A percentile compares a stretch with the other conserved stretches of the same genome.
Evolutionary conservation across 2,888 invertebrate genomes (phyloP).

Genomic region (Watsonalla binaria): DNA sequence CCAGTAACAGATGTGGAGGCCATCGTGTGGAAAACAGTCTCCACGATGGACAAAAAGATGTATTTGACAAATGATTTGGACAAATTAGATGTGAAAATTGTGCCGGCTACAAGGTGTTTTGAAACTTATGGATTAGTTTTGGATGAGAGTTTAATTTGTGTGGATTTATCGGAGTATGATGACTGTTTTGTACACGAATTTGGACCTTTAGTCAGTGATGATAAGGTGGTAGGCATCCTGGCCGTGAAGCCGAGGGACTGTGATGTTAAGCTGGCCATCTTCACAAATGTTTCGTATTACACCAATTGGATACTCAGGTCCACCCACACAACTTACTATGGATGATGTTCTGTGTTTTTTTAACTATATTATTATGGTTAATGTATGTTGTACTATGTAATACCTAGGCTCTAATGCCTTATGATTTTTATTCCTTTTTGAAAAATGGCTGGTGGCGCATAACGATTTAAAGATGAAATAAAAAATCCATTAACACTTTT

Average conservation of each 20-base stretch:
- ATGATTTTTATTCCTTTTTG: no score
- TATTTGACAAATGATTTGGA: conserved; percentile 59
- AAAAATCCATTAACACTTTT: no score
- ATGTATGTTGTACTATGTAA: no score
- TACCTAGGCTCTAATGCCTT: no score
- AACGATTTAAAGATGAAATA: no score
- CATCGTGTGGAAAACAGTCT: conserved; percentile 60
- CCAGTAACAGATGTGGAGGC: conserved; percentile 25
- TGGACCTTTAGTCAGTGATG: conserved; percentile 49
- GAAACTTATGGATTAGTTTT: conserved; percentile 45
- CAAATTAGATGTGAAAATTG: conserved; percentile 32
- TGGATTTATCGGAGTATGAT: conserved; percentile 45
- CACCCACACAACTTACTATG: conserved; percentile 29
- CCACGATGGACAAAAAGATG: conserved; percentile 54
- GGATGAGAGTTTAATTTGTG: conserved; percentile 50
- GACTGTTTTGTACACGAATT: conserved; percentile 65
- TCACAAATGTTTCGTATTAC: conserved; percentile 39
- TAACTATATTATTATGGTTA: neutral
- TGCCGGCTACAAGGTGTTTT: conserved; percentile 29
- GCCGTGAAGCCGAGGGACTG: conserved; percentile 51
- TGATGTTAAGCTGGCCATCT: conserved; percentile 36
- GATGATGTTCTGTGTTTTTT: conserved; percentile 13
- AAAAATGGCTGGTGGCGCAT: no score
- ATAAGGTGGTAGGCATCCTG: conserved; percentile 53
- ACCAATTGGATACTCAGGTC: conserved; percentile 33